phyloP scores from a whole-genome alignment of 2,888 invertebrate species.

The Mesorhabditis spiculigera region DNA sequence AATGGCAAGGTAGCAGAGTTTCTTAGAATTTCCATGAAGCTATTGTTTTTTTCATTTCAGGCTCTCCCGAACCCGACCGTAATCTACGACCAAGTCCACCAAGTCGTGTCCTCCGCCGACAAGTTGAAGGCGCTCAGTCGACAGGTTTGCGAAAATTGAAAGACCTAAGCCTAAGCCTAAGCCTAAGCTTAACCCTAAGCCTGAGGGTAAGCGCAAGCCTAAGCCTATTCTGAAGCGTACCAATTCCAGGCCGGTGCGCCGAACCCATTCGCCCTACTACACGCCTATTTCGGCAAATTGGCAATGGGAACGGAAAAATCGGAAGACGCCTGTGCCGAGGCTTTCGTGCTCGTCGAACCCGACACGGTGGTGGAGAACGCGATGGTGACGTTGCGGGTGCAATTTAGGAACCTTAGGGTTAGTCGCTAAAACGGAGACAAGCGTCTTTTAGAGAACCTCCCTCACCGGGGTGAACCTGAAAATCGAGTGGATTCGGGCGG shows the following conservation, averaged over 20 bases:
- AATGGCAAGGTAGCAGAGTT: no score
- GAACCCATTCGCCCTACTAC: not conserved
- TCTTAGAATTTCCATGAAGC: no score
- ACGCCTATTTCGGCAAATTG: not conserved
- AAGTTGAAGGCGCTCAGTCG: conserved; percentile 2
- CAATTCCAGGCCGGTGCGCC: not conserved
- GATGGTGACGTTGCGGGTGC: not conserved
- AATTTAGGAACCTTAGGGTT: conserved; percentile 3
- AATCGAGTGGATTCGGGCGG: conserved; percentile 1
- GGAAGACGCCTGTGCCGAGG: not conserved
- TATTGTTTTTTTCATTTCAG: no score
- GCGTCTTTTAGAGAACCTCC: not conserved
- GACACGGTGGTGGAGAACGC: not conserved
- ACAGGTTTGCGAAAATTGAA: not conserved
- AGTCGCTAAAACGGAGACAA: not conserved
- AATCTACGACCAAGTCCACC: not conserved
- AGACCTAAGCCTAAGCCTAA: not conserved
- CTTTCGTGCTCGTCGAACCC: not conserved
- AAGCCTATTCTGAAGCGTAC: not conserved
- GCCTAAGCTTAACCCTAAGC: not conserved
- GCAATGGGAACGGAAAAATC: not conserved
- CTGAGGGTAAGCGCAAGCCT: not conserved
- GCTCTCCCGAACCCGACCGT: not conserved
- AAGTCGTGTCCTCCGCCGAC: not conserved
- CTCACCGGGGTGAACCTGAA: not conserved